Evolutionary conservation across 2,113 vertebrate genomes (phyloP).

Genomic region (Bos javanicus): DNA sequence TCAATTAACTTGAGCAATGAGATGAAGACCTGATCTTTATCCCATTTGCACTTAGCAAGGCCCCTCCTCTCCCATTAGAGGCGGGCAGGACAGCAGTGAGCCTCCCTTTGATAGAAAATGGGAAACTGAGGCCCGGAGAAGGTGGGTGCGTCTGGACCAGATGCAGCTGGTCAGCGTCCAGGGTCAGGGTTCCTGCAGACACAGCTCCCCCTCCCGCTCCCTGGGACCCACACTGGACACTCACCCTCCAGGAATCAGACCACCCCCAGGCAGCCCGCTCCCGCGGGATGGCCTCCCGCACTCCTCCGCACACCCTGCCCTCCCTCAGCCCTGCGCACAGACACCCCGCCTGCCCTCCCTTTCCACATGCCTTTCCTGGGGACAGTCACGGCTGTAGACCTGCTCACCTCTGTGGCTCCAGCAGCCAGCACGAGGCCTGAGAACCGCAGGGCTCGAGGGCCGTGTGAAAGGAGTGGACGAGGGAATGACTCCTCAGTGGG

Average conservation of each 20-base stretch:
- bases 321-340: not conserved
- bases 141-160: not conserved
- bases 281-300: accelerated
- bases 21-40: not conserved
- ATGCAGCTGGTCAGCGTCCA: not conserved
- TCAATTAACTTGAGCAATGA: not conserved
- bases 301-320: not conserved
- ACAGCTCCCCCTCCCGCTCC: not conserved
- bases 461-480: not conserved
- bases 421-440: not conserved
- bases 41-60: not conserved
- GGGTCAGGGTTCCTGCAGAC: not conserved
- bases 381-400: accelerated
- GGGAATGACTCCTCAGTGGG: not conserved
- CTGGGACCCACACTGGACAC: not conserved
- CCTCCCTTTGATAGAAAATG: not conserved
- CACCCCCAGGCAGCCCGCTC: not conserved
- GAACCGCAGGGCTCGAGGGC: not conserved
- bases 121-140: not conserved
- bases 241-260: not conserved
- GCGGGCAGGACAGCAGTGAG: not conserved
- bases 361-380: not conserved
- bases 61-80: not conserved
- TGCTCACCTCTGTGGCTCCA: not conserved
- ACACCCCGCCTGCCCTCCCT: accelerated